Evolutionary conservation across 2,888 invertebrate genomes (phyloP), one percentile per base, ranked within the genome.

Genomic region (Camptogramma bilineatum): DNA sequence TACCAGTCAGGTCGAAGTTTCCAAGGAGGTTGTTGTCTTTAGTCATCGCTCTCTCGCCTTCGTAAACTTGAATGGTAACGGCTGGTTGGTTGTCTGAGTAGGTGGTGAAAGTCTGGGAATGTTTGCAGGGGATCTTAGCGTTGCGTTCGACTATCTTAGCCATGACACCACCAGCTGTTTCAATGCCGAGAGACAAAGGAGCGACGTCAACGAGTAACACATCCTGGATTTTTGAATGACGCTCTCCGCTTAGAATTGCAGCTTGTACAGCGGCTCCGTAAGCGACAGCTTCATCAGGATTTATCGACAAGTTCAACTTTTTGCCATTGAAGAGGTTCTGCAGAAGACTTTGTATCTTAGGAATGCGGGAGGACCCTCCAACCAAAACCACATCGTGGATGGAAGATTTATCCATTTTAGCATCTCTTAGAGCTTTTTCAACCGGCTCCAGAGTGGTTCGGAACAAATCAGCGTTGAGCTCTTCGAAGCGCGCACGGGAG

Each of bases 281-380:
- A 0, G 97, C 97, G 0, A 97, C 96, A 0, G 96, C 96, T 81
- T 97, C 97, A 73, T 97, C 96, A 0, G 97, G 96, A 78, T 97
- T 96, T 64, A 97, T 96, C 1, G 95, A 95, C 54, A 96, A 89
- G 78, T 96, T 96, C 7, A 96, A 86, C 42, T 94, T 93, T 82
- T 96, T 96, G 0, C 96, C 96, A 72, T 94, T 94, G 87, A 97
- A 97, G 87, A 95, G 96, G 77, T 95, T 95, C 84, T 96, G 95
- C 10, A 97, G 85, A 71, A 97, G 86, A 70, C 89, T 95, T 82
- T 97, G 97, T 65, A 97, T 95, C 86, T 96, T 97, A 0, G 97
- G 97, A 65, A 97, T 97, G 52, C 96, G 94, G 0, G 96, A 97
- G 0, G 96, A 96, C 3, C 97, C 97, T 9, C 97, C 97, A 5